A percentile compares a stretch with the other conserved stretches of the same genome.
Evolutionary conservation across 1,140 invertebrate species (phyloP).

Genomic region (Drosophila littoralis): DNA sequence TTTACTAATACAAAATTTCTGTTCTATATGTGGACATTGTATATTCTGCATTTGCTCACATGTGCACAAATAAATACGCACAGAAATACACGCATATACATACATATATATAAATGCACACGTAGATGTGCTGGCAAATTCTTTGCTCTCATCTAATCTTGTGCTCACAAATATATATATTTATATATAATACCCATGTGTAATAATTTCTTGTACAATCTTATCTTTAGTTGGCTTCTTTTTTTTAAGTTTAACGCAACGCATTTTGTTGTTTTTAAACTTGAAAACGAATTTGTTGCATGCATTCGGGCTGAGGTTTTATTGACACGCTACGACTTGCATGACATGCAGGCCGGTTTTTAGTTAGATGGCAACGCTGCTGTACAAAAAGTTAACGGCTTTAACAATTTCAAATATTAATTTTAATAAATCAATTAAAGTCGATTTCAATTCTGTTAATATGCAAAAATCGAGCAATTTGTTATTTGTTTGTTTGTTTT

Average conservation of each 20-base stretch:
- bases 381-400: background rate
- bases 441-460: too few species aligned
- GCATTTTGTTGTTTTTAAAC: background rate
- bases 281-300: constrained; percentile 6
- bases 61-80: background rate
- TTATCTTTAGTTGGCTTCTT: constrained; percentile 13
- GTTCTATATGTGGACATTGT: constrained; percentile 17
- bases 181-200: background rate
- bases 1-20: constrained; percentile 19
- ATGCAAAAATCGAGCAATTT: too few species aligned
- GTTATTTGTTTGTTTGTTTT: too few species aligned
- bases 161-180: background rate
- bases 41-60: constrained; percentile 27
- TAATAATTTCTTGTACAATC: constrained; percentile 7
- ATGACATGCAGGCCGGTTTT: background rate
- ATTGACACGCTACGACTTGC: background rate
- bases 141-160: background rate
- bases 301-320: constrained; percentile 15
- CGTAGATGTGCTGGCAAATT: constrained; percentile 1
- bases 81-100: background rate
- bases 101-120: background rate
- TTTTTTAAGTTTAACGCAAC: constrained; percentile 1
- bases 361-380: background rate
- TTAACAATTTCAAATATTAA: too few species aligned
- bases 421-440: too few species aligned